Evolutionary conservation across 2,113 vertebrate species (phyloP), one percentile per base, ranked within the genome.

Genomic region (Oostethus manadensis): DNA sequence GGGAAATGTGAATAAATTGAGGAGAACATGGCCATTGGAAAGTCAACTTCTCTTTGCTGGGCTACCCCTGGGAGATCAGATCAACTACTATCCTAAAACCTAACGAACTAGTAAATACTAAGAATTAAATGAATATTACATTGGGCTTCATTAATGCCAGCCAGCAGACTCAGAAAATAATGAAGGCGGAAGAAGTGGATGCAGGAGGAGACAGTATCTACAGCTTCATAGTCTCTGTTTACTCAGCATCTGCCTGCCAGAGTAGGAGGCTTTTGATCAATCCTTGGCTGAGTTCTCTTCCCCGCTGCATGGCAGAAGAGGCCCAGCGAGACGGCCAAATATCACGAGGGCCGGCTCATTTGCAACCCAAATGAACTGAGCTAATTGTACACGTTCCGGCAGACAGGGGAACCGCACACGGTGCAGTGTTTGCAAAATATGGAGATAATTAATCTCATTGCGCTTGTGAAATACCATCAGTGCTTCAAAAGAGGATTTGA

Each of bases 371-470:
- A 87, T 79, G 62, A 85, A 84, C 56, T 58, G 50, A 78, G 73
- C 77, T 86, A 81, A 83, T 79, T 87, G 81, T 82, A 70, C 76
- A 81, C 60, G 71, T 70, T 71, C 33, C 10, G 66, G 59, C 56
- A 69, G 80, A 74, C 20, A 11, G 58, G 62, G 71, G 58, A 58
- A 62, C 46, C 3, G 47, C 38, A 40, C 76, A 77, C 55, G 38
- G 72, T 66, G 74, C 71, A 74, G 67, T 75, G 80, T 74, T 85
- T 75, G 76, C 71, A 84, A 82, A 86, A 79, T 84, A 76, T 79
- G 75, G 70, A 80, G 79, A 84, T 83, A 84, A 86, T 84, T 78
- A 85, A 80, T 86, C 78, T 84, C 75, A 72, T 67, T 82, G 78
- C 85, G 76, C 74, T 74, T 50, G 40, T 62, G 68, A 81, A 88